Evolutionary conservation across 2,113 vertebrate species (phyloP).

Genomic region (Osmerus mordax): DNA sequence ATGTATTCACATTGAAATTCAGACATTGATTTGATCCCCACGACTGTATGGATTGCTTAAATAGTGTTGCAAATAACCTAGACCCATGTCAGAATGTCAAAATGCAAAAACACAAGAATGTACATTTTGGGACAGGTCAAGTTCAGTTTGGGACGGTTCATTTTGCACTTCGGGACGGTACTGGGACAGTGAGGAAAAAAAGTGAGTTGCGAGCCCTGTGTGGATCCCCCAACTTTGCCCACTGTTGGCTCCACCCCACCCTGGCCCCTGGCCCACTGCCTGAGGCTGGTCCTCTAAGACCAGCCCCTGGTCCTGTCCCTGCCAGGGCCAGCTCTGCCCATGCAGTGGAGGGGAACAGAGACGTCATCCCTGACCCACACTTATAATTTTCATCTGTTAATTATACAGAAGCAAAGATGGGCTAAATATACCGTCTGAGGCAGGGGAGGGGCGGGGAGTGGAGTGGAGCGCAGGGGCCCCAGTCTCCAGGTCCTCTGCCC

Average conservation of each 20-base stretch:
- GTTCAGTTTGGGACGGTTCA: no score
- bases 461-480: constrained; percentile 13
- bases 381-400: constrained; percentile 72
- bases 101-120: no score
- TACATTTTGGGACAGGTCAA: no score
- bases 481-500: constrained; percentile 18
- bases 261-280: constrained; percentile 38
- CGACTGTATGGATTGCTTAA: no score
- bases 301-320: constrained; percentile 30
- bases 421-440: constrained; percentile 64
- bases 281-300: constrained; percentile 15
- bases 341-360: constrained; percentile 41
- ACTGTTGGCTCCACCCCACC: constrained; percentile 27
- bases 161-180: no score
- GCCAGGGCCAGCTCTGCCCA: constrained; percentile 13
- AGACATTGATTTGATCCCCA: not conserved
- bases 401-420: constrained; percentile 61
- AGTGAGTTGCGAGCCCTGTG: not conserved
- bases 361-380: constrained; percentile 56
- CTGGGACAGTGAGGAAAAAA: no score
- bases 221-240: constrained; percentile 32
- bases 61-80: no score
- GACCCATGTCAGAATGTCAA: not conserved
- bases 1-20: not conserved
- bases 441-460: constrained; percentile 13